Base-by-base conservation (phyloP, 2,888 invertebrate species). In the Drosophila cyrtoloma region DNA sequence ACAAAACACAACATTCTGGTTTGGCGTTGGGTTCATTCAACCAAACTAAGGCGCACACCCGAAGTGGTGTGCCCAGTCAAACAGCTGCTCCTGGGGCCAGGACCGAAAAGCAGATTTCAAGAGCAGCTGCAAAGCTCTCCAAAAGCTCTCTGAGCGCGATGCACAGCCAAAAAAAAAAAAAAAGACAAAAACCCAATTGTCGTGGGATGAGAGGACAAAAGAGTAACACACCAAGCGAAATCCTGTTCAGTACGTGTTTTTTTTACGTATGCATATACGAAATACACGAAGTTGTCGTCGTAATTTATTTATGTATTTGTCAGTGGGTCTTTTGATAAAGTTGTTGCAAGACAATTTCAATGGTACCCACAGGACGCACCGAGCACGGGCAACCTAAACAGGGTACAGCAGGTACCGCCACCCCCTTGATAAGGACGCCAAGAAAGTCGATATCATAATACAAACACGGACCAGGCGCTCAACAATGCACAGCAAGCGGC, bases 401-500 rank as follows among this genome's bases (percentile, higher is more conserved):
- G 16, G 56, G 19, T 32, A 28, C 37, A 56, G 32, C 28, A 12
- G 26, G 26, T 28, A 16, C 22, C 37, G 50, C 12, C 33, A 14
- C 53, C 16, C 37, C 52, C 42, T 32, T 90, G 91, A 89, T 89
- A 91, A 91, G 77, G 72, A 51, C 30, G 65, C 51, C 62, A 58
- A 77, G 81, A 81, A 88, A 84, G 88, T 91, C 91, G 90, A 91
- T 90, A 91, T 91, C 91, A 82, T 79, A 89, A 86, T 84, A 86
- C 90, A 90, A 91, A 91, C 90, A 91, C 62, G 75, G 63, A 91
- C 76, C 80, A 86, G 90, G 90, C 78, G 91, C 85, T 51, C 90
- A 90, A 84, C 71, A 87, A 52, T 39, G 66, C 73, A 56, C 81
- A 88, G 81, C 76, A 75, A 74, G 60, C 1, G 47, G 47, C 61